Evolutionary conservation across 2,888 invertebrate species (phyloP), one percentile per base, ranked within the genome.

Genomic region (Conchocele bisecta): DNA sequence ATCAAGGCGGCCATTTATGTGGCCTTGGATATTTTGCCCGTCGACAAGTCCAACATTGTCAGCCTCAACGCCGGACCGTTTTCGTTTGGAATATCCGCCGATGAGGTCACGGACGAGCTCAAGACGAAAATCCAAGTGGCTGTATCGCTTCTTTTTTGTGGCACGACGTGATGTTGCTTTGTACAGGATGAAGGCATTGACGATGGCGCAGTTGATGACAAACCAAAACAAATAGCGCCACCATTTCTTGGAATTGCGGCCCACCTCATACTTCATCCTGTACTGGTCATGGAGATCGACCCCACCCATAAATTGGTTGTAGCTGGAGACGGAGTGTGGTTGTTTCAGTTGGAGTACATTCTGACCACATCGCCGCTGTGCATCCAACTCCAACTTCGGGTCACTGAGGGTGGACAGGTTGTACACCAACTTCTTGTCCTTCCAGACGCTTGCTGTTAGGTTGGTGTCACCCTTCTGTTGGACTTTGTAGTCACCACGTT

Each of bases 231-330:
- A 13, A 48, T 76, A 73, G 4, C 51, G 29, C 75, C 73, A 75
- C 42, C 53, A 69, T 48, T 70, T 78, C 33, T 66, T 73, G 0
- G 59, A 58, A 11, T 66, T 61, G 22, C 73, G 63, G 11, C 67
- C 75, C 1, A 75, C 53, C 39, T 37, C 31, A 54, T 72, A 75
- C 5, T 41, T 66, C 17, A 39, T 51, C 15, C 73, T 15, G 0
- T 54, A 28, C 15, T 79, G 79, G 42, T 79, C 71, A 53, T 76
- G 75, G 3, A 42, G 48, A 29, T 79, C 79, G 0, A 77, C 66
- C 20, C 74, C 76, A 24, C 69, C 66, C 76, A 79, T 79, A n/a
- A 46, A 63, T 11, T 56, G 20, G 26, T 75, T 76, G 53, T 74
- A 79, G 5, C n/a, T 13, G 24, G 50, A 11, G 5, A 54, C 61